Base-by-base conservation (phyloP, 2,888 invertebrate species). In the Carabus problematicus region DNA sequence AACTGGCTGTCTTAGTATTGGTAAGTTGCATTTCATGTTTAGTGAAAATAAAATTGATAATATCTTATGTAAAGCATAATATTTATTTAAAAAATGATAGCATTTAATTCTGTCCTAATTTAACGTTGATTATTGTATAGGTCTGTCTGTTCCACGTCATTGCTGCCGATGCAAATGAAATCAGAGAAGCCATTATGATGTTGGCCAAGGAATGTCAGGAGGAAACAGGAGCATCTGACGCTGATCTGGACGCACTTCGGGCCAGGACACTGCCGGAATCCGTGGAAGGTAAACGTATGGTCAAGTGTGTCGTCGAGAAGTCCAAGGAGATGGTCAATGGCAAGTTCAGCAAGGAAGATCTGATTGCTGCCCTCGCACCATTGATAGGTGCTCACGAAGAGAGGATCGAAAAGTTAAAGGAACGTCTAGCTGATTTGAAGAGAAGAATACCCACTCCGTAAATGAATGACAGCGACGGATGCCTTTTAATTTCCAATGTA, bases 251-350 rank as follows among this genome's bases (percentile, higher is more conserved):
- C 64, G 70, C 74, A 0, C 42, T 81, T 7, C 73, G 73, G 54
- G 72, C 72, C 39, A 74, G 77, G 55, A 75, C 78, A 71, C 45
- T 80, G 6, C 82, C 82, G 0, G 70, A 74, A 43, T 76, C 77
- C 8, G 75, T 77, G 58, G 72, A 75, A 45, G 81, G 80, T 4
- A 66, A 76, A 11, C 80, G 80, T 70, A 72, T 80, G 75, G 16
- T 81, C 14, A 78, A 80, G 62, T 82, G 82, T 64, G 55, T 81
- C 9, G 78, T 80, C 56, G 76, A 76, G 52, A 75, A 71, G 3
- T 74, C 74, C 8, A 76, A 76, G 19, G 75, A 81, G 42, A 79
- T 81, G 77, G 74, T 76, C 52, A 73, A 79, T 52, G 81, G 81
- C 8, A 78, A 77, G 69, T 77, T 78, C 70, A 71, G 77, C 68